Conservation (phyloP, 1,140 invertebrate species). For the Magallana gigas region DNA sequence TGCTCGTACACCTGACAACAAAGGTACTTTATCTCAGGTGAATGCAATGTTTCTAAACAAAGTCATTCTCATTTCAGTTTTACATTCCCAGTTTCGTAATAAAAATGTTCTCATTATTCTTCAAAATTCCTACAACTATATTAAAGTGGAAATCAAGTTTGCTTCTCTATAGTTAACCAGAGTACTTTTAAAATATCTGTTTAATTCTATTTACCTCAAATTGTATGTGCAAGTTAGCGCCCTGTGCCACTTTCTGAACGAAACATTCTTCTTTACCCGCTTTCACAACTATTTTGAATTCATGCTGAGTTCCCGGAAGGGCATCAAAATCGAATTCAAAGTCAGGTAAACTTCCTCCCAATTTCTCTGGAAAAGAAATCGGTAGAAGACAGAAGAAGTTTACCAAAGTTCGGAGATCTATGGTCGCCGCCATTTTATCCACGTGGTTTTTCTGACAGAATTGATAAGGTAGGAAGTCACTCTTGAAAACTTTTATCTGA, state of each 20-base stretch:
- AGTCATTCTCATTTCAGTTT: too few relatives aligned
- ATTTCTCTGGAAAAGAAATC: neutral
- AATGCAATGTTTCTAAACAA: neutral
- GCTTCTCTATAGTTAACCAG: too few relatives aligned
- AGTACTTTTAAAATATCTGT: too few relatives aligned
- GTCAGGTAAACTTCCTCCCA: neutral
- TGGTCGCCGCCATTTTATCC: constrained; percentile 4
- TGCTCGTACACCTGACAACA: neutral
- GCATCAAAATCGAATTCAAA: constrained; percentile 75
- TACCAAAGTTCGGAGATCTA: neutral
- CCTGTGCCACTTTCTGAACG: constrained; percentile 66
- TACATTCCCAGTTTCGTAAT: too few relatives aligned
- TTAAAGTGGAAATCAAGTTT: too few relatives aligned
- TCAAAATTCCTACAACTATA: too few relatives aligned
- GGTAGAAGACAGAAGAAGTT: neutral
- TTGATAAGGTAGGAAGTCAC: neutral
- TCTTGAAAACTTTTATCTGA: too few relatives aligned
- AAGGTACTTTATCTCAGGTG: constrained; percentile 16
- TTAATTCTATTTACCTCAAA: constrained; percentile 66
- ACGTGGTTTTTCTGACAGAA: neutral
- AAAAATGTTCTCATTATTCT: too few relatives aligned
- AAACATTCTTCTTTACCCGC: constrained; percentile 72
- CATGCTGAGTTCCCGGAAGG: constrained; percentile 72
- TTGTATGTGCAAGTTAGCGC: constrained; percentile 69
- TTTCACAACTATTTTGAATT: constrained; percentile 73